phyloP scores from a whole-genome alignment of 2,888 invertebrate genomes.

The Napeogenes sylphis region DNA sequence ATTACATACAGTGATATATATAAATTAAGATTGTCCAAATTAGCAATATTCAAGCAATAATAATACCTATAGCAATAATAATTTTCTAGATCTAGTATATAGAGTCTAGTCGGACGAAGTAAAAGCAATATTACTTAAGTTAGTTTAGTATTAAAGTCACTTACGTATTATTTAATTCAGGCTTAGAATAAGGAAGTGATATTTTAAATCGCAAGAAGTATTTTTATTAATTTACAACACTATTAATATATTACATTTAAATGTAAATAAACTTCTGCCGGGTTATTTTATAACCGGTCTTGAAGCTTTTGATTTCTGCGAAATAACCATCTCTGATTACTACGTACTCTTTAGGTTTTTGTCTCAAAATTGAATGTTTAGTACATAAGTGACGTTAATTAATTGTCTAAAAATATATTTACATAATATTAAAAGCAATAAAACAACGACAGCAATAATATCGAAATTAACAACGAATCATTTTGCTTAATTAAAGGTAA shows the following conservation, averaged over 20 bases:
- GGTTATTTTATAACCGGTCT: too few relatives aligned
- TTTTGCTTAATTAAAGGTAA: constrained; percentile 43
- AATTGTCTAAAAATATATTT: constrained; percentile 25
- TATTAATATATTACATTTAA: too few relatives aligned
- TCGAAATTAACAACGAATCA: constrained; percentile 61
- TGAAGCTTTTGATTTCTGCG: too few relatives aligned
- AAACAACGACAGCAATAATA: constrained; percentile 56
- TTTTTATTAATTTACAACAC: not conserved
- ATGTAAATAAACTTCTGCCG: too few relatives aligned
- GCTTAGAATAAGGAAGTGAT: constrained; percentile 45
- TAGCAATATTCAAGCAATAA: constrained; percentile 56
- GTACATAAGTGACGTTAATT: too few relatives aligned
- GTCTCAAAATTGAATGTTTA: too few relatives aligned
- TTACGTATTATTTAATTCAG: constrained; percentile 24
- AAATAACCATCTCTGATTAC: too few relatives aligned
- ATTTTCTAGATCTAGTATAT: constrained; percentile 27
- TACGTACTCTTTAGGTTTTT: too few relatives aligned
- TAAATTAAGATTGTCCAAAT: constrained; percentile 55
- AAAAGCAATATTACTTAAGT: constrained; percentile 49
- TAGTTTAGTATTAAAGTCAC: constrained; percentile 16
- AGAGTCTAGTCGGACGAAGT: constrained; percentile 36
- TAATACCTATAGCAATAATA: constrained; percentile 31
- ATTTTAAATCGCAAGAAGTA: constrained; percentile 6
- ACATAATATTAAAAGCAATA: constrained; percentile 43
- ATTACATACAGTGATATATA: constrained; percentile 47